Base-by-base conservation (phyloP, 2,888 invertebrate genomes). In the Hecatera dysodea region DNA sequence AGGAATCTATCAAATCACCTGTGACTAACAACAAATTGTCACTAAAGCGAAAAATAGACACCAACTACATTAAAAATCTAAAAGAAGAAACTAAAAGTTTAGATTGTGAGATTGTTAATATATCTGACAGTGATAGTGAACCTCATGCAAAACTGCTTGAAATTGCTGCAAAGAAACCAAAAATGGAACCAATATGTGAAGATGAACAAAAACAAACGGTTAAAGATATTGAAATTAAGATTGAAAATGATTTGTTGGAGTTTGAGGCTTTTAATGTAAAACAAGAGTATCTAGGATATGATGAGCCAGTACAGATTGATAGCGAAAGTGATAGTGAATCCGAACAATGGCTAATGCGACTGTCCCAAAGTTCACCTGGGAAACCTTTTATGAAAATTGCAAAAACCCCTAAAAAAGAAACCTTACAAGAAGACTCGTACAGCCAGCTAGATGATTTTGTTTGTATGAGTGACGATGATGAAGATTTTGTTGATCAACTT, bases 271-370 rank as follows among this genome's bases (percentile, higher is more conserved):
- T 94, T 85, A 89, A 90, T 87, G 90, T 95, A 4, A 95, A 95
- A 82, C 94, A 95, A 82, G 93, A 95, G 82, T 92, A 93, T 84
- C 83, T 92, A 48, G 91, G 90, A 36, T 92, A 92, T 90, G 93
- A 94, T 86, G 93, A 94, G 52, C 78, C 82, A 53, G 93, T 94
- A 80, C 83, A 87, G 80, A 87, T 95, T 64, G 93, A 93, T 61
- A 93, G 93, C 87, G 94, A 96, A 46, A 96, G 95, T 87, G 96
- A 96, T 62, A 96, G 96, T 88, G 96, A 96, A 82, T 94, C 95
- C 64, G 95, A 96, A 65, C 90, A 96, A 67, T 96, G 97, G 92
- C 92, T 94, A 24, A 86, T 93, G 57, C 95, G 97, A 57, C 95
- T 97, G 52, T 94, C 97, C 3, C 96, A 96, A 87, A 94, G 90